A percentile compares a stretch with the other conserved stretches of the same genome.
Conservation (phyloP, 2,797 vertebrate species). For the Sparidentex hasta region DNA sequence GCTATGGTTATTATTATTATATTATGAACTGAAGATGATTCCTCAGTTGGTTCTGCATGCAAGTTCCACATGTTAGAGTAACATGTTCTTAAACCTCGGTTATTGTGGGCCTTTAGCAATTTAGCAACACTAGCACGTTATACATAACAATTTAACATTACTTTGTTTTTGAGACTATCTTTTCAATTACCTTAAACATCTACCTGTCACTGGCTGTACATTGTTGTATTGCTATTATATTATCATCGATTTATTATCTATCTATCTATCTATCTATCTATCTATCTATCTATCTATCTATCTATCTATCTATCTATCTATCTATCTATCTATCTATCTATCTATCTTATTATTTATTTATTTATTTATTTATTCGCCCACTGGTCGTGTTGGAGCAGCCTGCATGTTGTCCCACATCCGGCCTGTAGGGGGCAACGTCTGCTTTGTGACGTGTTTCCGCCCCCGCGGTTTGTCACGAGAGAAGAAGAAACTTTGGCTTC, state of each 20-base stretch:
- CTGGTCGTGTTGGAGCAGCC: not conserved
- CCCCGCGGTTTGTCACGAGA: fast-evolving
- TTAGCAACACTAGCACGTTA: not conserved
- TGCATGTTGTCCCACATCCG: not conserved
- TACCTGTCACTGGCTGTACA: not conserved
- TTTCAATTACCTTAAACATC: not conserved
- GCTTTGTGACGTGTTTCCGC: not conserved
- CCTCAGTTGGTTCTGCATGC: not conserved
- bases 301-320: too few species aligned
- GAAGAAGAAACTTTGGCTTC: constrained; percentile 21
- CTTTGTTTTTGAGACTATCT: not conserved
- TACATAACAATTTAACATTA: not conserved
- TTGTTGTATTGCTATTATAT: not conserved
- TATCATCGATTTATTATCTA: too few species aligned
- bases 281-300: too few species aligned
- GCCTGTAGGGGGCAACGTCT: constrained; percentile 17
- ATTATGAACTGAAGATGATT: not conserved
- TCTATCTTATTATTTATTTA: too few species aligned
- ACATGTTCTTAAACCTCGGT: not conserved
- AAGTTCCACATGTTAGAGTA: not conserved
- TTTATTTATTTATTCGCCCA: too few species aligned
- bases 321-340: too few species aligned
- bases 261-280: too few species aligned
- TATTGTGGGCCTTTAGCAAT: not conserved
- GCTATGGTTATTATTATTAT: not conserved